Evolutionary conservation across 2,888 invertebrate species (phyloP), one percentile per base, ranked within the genome.

Genomic region (Oscheius sp.): DNA sequence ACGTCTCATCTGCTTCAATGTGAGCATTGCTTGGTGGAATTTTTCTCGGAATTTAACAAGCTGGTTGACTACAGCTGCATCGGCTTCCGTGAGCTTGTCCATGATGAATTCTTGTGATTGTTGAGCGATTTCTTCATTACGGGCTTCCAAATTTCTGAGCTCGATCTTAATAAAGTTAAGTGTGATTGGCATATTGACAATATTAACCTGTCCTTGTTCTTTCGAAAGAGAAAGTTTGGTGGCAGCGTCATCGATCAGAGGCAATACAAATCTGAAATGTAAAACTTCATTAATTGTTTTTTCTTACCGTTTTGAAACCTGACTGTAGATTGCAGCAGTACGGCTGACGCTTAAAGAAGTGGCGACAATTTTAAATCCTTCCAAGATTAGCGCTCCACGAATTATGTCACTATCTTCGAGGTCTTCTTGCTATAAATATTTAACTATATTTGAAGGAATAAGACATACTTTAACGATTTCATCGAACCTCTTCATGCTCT

Each of bases 381-480:
- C 20, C 6, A 36, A 22, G 12, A 24, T 36, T 36, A 54, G 33
- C 20, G 32, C 54, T 17, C 36, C 36, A 17, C 54, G 12, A 4
- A 54, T 12, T 6, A 32, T 2, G 1, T 36, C 54, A 17, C 30
- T 30, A 3, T 54, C 33, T 14, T 12, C 14, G 2, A 54, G 17
- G 1, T 33, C 32, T 30, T 54, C 32, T 36, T 32, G 2, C 44
- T 41, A 2, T 17, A 41, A 4, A 4, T 2, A 41, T 6, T 17
- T 4, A 41, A 6, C 20, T 36, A 36, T 12, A 9, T 41, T 41
- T 41, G 4, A 41, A 41, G 8, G 3, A 8, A 4, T 6, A 4
- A n/a, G n/a, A n/a, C n/a, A n/a, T n/a, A n/a, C 54, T 20, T 54
- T 54, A 8, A 54, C 54, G 36, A 54, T 30, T 22, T 17, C 33